phyloP scores from a whole-genome alignment of 2,113 vertebrate genomes.

The Turdus rufiventris region DNA sequence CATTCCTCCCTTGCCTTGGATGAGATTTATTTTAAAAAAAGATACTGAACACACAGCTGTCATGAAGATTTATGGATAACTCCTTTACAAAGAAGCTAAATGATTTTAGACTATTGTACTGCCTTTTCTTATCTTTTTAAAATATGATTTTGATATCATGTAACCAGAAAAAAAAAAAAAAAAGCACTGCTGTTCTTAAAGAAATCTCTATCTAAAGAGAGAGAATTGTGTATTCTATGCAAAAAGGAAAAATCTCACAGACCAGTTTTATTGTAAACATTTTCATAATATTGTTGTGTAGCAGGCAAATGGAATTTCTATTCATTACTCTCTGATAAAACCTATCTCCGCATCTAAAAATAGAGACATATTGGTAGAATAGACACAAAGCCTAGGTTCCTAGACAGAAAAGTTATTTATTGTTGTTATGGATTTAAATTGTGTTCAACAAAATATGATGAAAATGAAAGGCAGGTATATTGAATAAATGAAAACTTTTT shows the following conservation, averaged over 20 bases:
- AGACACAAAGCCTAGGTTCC: not conserved
- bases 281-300: not conserved
- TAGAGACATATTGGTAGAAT: not conserved
- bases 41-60: conserved; percentile 2
- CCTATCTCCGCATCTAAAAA: conserved; percentile 11
- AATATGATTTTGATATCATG: conserved; percentile 19
- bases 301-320: conserved; percentile 26
- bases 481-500: not conserved
- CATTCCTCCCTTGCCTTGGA: not conserved
- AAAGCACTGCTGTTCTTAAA: not conserved
- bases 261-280: conserved; percentile 28
- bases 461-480: not conserved
- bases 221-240: not conserved
- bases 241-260: conserved; percentile 1
- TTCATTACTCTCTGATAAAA: not conserved
- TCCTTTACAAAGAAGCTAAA: conserved; percentile 33
- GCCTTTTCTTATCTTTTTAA: conserved; percentile 5
- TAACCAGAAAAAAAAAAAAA: not conserved
- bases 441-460: not conserved
- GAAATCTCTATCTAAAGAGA: not conserved
- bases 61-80: conserved; percentile 40
- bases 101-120: not conserved
- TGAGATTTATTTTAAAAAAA: conserved; percentile 23
- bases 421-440: not conserved
- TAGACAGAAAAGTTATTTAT: not conserved